Conservation (phyloP, 1,140 invertebrate genomes). For the Globodera rostochiensis region DNA sequence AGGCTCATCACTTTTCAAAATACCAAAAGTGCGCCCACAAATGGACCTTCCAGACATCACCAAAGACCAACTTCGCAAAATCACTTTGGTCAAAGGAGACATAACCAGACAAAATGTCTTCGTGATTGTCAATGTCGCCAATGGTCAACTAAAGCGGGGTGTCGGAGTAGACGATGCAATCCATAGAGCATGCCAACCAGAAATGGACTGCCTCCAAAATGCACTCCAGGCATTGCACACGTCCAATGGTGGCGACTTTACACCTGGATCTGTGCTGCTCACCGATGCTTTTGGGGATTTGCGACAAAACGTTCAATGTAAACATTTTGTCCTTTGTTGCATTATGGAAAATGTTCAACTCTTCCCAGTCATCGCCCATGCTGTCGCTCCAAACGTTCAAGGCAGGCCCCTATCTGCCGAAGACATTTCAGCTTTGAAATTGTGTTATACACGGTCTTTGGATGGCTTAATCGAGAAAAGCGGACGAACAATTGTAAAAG, state of each 20-base stretch:
- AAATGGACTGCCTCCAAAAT: neutral
- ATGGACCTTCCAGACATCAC: neutral
- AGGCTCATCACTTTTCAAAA: neutral
- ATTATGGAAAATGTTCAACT: neutral
- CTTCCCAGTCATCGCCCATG: neutral
- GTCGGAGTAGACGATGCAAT: neutral
- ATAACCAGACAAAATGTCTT: neutral
- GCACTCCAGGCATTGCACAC: neutral
- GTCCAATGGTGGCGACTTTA: neutral
- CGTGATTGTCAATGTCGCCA: neutral
- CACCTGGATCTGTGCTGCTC: neutral
- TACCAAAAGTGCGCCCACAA: neutral
- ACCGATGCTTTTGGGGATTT: neutral
- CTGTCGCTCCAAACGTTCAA: neutral
- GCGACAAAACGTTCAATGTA: neutral
- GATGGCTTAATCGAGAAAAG: neutral
- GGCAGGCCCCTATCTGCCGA: neutral
- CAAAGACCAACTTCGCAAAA: neutral
- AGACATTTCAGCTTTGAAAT: neutral
- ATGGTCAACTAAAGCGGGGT: neutral
- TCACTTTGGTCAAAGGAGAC: neutral
- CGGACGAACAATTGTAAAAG: neutral
- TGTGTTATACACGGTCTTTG: neutral
- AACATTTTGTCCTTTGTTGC: neutral
- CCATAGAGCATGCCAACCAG: neutral